These are phyloP conservation scores for Caretta caretta DNA, from an alignment of 2,113 vertebrate species.

Conservation along the genomic window DNA sequence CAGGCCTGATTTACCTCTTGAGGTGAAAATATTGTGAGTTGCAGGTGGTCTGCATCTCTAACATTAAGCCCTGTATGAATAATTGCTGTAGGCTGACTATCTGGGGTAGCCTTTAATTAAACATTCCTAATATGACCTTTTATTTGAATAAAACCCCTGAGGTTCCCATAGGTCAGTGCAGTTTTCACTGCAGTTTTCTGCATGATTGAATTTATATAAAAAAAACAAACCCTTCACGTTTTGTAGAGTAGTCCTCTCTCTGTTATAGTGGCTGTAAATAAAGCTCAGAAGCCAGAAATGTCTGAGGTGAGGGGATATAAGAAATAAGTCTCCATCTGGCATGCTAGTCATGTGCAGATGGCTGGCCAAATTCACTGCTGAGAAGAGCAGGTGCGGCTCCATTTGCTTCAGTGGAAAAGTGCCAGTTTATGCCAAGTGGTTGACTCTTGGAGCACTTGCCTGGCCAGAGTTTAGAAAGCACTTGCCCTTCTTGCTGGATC, in stretches of 20 bases:
- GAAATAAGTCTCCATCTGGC: not conserved
- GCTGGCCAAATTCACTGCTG: not conserved
- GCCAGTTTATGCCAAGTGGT: accelerated
- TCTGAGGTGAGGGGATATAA: not conserved
- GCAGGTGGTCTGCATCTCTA: accelerated
- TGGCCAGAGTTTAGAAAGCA: not conserved
- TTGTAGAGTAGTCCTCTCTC: not conserved
- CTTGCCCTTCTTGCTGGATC: not conserved
- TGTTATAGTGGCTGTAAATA: not conserved
- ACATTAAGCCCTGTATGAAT: not conserved
- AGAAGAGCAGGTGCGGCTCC: not conserved
- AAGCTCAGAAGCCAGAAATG: not conserved
- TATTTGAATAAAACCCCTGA: not conserved
- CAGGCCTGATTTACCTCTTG: not conserved
- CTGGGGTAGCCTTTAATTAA: not conserved
- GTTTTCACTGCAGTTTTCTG: not conserved
- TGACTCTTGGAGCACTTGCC: not conserved
- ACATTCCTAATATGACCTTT: not conserved
- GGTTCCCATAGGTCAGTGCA: not conserved
- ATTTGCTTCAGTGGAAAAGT: not conserved
- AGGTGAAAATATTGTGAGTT: accelerated
- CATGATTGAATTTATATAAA: not conserved
- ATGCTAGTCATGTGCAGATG: accelerated
- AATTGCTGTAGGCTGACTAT: not conserved
- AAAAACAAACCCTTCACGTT: not conserved